phyloP scores from a whole-genome alignment of 2,888 invertebrate species.

The Drosophila meridiana region DNA sequence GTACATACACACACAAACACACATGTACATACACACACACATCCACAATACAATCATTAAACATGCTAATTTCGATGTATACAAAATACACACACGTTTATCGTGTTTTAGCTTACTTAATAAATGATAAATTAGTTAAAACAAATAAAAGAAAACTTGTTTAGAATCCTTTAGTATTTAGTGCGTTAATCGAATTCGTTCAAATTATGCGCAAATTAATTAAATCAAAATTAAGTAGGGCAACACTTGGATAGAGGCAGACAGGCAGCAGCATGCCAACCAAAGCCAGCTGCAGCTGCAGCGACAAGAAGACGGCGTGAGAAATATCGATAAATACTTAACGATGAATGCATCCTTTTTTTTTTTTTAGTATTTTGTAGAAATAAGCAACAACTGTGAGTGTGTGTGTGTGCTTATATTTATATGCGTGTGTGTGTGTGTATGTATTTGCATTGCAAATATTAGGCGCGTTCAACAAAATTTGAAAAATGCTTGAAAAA shows the following conservation, averaged over 20 bases:
- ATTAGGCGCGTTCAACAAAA: slow-evolving; percentile 53
- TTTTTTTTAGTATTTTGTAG: neutral
- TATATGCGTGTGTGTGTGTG: neutral
- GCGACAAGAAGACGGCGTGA: too few species aligned
- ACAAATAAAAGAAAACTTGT: neutral
- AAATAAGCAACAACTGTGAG: neutral
- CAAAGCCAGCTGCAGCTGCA: neutral
- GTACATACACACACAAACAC: slow-evolving; percentile 16
- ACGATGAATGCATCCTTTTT: slow-evolving; percentile 1
- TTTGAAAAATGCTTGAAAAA: slow-evolving; percentile 61
- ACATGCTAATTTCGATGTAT: slow-evolving; percentile 13
- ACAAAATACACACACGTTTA: slow-evolving; percentile 14
- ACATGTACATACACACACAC: slow-evolving; percentile 11
- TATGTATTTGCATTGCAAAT: slow-evolving; percentile 9
- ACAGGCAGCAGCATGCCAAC: too few species aligned
- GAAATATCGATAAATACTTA: slow-evolving; percentile 11
- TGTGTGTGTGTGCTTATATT: slow-evolving; percentile 3
- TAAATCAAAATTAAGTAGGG: slow-evolving; percentile 4
- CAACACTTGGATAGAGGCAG: slow-evolving; percentile 7
- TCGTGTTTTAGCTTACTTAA: slow-evolving; percentile 2
- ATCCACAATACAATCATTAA: slow-evolving; percentile 14
- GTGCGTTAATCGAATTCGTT: neutral
- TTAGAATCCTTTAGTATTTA: neutral
- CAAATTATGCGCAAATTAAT: neutral
- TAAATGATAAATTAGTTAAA: neutral